A percentile compares a stretch with the other conserved stretches of the same genome.
Evolutionary conservation across 2,888 invertebrate genomes (phyloP).

Genomic region (Archips xylosteana): DNA sequence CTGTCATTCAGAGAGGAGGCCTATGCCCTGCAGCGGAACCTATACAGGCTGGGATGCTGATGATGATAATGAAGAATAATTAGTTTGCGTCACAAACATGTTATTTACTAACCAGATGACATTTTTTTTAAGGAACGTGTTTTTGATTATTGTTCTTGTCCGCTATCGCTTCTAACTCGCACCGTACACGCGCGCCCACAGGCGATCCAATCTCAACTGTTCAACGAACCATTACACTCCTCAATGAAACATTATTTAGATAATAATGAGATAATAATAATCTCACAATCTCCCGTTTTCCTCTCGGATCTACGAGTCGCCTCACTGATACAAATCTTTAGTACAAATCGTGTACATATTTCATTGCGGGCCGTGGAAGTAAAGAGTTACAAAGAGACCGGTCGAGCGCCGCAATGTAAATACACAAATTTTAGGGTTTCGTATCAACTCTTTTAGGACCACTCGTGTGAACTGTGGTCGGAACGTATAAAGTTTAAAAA

Average conservation of each 20-base stretch:
- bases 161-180: conserved; percentile 16
- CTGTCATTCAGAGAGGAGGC: no score
- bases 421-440: no score
- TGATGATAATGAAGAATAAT: no score
- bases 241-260: conserved; percentile 39
- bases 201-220: conserved; percentile 39
- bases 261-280: conserved; percentile 30
- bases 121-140: neutral
- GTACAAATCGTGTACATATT: no score
- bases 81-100: no score
- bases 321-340: neutral
- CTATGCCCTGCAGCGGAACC: no score
- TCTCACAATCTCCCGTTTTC: neutral
- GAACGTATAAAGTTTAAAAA: no score
- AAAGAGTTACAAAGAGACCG: no score
- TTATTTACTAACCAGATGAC: no score
- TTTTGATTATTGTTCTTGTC: neutral
- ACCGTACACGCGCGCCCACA: conserved; percentile 29
- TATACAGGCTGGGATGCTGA: no score
- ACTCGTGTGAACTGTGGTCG: neutral
- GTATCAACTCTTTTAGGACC: neutral
- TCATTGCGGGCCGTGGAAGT: no score
- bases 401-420: no score
- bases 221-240: conserved; percentile 38
- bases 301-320: neutral